These are phyloP conservation scores for Mystacides longicornis DNA, from an alignment of 2,888 invertebrate genomes.

Conservation along the genomic window DNA sequence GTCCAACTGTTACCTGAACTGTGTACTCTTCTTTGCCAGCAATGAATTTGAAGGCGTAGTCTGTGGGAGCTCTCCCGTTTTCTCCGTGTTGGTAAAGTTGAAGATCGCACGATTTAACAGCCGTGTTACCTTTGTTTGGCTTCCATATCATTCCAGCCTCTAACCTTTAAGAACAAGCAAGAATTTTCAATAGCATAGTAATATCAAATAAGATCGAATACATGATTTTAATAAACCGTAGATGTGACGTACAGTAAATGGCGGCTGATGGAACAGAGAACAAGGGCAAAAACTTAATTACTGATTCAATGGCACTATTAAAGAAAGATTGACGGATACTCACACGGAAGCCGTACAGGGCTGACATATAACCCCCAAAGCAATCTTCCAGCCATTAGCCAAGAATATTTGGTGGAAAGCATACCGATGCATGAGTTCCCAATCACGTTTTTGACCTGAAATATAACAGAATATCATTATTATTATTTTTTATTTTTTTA, in stretches of 20 bases:
- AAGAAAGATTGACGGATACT: constrained; percentile 27
- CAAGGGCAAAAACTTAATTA: too few species aligned
- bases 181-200: too few species aligned
- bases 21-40: constrained; percentile 50
- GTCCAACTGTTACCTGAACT: constrained; percentile 40
- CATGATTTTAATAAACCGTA: neutral
- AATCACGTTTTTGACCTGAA: constrained; percentile 61
- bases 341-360: constrained; percentile 56
- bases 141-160: constrained; percentile 58
- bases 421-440: constrained; percentile 68
- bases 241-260: too few species aligned
- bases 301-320: too few species aligned
- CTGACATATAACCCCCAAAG: constrained; percentile 69
- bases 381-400: constrained; percentile 59
- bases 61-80: constrained; percentile 52
- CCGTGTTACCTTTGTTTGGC: constrained; percentile 37
- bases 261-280: too few species aligned
- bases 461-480: too few species aligned
- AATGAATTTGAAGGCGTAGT: constrained; percentile 57
- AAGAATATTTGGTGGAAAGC: constrained; percentile 71
- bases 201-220: neutral
- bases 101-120: constrained; percentile 56
- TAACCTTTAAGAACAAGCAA: constrained; percentile 40
- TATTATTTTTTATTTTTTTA: too few species aligned
- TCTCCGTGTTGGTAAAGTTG: constrained; percentile 63